Evolutionary conservation across 2,888 invertebrate species (phyloP).

Genomic region (Diadegma fenestrale): DNA sequence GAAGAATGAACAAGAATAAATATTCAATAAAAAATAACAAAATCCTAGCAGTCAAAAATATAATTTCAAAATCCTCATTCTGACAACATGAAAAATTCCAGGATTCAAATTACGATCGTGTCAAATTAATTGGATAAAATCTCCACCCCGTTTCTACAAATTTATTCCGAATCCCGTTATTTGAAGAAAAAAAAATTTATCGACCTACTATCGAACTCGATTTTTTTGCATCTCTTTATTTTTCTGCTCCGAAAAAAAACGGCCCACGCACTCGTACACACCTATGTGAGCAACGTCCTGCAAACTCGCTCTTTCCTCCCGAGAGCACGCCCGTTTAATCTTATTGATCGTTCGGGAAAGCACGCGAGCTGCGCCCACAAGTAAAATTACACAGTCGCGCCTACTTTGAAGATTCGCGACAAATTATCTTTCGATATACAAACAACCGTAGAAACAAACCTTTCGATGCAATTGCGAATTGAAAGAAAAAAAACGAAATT

Average conservation of each 20-base stretch:
- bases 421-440: slow-evolving; percentile 39
- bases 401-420: slow-evolving; percentile 49
- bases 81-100: background rate
- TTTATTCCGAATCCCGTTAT: too few species aligned
- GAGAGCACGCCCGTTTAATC: slow-evolving; percentile 56
- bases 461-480: background rate
- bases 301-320: slow-evolving; percentile 34
- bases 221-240: background rate
- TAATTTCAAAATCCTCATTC: background rate
- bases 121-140: background rate
- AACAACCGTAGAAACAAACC: background rate
- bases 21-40: slow-evolving; percentile 15
- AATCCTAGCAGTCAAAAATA: background rate
- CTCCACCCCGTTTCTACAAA: background rate
- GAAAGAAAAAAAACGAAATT: background rate
- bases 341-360: slow-evolving; percentile 59
- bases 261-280: slow-evolving; percentile 4
- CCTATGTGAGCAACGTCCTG: slow-evolving; percentile 32
- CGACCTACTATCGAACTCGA: background rate
- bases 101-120: background rate
- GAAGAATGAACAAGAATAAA: slow-evolving; percentile 45
- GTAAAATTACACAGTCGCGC: slow-evolving; percentile 43
- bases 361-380: slow-evolving; percentile 61
- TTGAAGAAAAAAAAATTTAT: background rate
- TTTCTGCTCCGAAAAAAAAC: background rate